These are phyloP conservation scores for Villa cingulata DNA, from an alignment of 2,888 invertebrate genomes.

Conservation along the genomic window DNA sequence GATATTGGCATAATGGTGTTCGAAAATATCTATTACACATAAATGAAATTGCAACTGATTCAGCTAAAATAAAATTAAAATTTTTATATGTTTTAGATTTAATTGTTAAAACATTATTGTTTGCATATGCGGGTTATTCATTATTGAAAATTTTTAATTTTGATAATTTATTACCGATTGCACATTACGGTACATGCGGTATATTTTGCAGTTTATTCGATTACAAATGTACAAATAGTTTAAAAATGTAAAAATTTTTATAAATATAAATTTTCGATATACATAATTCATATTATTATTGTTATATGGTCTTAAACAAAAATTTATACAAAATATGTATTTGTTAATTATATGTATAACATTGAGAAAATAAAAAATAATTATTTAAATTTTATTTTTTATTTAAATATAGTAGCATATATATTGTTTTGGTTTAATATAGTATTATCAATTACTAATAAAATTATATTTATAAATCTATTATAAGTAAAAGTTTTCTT, in stretches of 20 bases:
- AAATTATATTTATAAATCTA: too few species aligned
- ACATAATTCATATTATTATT: too few species aligned
- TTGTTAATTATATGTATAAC: too few species aligned
- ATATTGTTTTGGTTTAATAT: too few species aligned
- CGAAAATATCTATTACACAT: slow-evolving; percentile 6
- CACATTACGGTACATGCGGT: slow-evolving; percentile 1
- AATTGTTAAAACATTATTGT: slow-evolving; percentile 1
- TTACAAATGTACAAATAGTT: neutral
- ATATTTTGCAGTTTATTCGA: neutral
- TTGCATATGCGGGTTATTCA: neutral
- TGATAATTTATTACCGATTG: neutral
- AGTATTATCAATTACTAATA: too few species aligned
- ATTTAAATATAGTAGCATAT: too few species aligned
- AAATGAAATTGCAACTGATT: neutral
- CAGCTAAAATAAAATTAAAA: neutral
- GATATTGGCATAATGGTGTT: slow-evolving; percentile 6
- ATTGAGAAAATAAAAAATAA: too few species aligned
- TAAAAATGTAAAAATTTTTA: neutral
- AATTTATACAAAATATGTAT: too few species aligned
- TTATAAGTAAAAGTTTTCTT: too few species aligned
- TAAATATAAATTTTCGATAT: too few species aligned
- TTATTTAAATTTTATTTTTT: too few species aligned
- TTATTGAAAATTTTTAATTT: neutral
- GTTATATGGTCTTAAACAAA: too few species aligned
- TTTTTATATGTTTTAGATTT: slow-evolving; percentile 7